Percentiles rank a stretch among this genome's conserved stretches.
phyloP scores from a whole-genome alignment of 2,797 vertebrate species.

The Gymnocypris eckloni region DNA sequence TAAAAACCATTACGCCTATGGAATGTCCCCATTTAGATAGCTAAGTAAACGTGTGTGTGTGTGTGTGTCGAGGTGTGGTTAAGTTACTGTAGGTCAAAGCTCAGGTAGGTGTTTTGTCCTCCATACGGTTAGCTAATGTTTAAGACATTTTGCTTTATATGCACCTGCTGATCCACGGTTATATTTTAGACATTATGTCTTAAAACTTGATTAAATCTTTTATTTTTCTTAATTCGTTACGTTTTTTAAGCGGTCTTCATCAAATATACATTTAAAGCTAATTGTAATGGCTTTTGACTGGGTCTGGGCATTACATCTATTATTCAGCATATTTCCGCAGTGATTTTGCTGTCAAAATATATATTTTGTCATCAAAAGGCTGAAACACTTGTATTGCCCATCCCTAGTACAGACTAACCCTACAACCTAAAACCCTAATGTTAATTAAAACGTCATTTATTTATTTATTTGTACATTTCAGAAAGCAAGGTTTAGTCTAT shows the following conservation, averaged over 20 bases:
- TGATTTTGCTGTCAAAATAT: neutral
- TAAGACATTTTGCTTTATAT: neutral
- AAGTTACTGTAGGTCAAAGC: neutral
- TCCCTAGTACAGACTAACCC: neutral
- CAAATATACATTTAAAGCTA: too few species aligned
- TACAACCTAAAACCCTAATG: neutral
- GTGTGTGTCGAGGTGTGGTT: slow-evolving; percentile 54
- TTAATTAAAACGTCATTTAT: neutral
- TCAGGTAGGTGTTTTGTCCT: slow-evolving; percentile 29
- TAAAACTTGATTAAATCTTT: too few species aligned
- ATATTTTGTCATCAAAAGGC: neutral
- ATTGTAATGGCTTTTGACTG: neutral
- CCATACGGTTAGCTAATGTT: slow-evolving; percentile 45
- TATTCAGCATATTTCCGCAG: neutral
- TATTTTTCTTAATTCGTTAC: neutral
- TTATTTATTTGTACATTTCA: neutral
- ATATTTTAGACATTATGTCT: neutral
- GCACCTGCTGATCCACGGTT: neutral
- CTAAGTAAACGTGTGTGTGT: too few species aligned
- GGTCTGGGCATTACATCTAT: neutral
- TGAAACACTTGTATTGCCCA: neutral
- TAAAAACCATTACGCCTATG: too few species aligned
- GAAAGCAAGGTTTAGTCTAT: neutral
- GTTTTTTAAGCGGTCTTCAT: neutral
- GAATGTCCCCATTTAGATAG: too few species aligned